phyloP scores from a whole-genome alignment of 2,888 invertebrate species.

The Dicycla oo region DNA sequence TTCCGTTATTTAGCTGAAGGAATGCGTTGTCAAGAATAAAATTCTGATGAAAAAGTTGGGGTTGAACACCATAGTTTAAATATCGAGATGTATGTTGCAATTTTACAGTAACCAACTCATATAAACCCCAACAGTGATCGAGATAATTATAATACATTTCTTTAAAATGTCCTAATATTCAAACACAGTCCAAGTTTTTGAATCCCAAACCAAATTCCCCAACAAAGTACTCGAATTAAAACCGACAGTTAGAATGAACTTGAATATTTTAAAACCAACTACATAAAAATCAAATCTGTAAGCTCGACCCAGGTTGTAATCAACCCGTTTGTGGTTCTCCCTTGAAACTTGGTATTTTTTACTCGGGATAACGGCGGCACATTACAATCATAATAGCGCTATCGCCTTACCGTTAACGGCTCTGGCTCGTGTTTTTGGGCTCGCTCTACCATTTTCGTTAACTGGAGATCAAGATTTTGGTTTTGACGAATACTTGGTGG shows the following conservation, averaged over 20 bases:
- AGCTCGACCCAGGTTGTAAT: slow-evolving; percentile 76
- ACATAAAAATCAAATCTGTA: slow-evolving; percentile 66
- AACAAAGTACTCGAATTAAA: not conserved
- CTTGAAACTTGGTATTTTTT: slow-evolving; percentile 77
- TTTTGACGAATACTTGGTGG: not conserved
- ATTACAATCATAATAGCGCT: slow-evolving; percentile 89
- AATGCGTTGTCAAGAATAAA: slow-evolving; percentile 1
- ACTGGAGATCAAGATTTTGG: slow-evolving; percentile 45
- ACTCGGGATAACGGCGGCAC: slow-evolving; percentile 82
- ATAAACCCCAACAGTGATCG: not conserved
- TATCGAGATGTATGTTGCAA: not conserved
- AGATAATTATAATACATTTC: too few species aligned
- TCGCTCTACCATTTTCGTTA: slow-evolving; percentile 62
- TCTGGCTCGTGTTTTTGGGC: slow-evolving; percentile 73
- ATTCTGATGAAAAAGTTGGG: not conserved
- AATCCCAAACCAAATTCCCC: not conserved
- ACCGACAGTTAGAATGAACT: slow-evolving; percentile 14
- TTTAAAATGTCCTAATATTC: not conserved
- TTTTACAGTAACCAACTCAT: not conserved
- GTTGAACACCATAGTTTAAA: not conserved
- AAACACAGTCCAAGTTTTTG: not conserved
- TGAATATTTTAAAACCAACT: slow-evolving; percentile 33
- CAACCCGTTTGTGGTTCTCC: slow-evolving; percentile 78
- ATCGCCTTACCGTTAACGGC: slow-evolving; percentile 89
- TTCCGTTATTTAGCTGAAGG: slow-evolving; percentile 58